These are phyloP conservation scores for Acrocyrtus sp. DNA, from an alignment of 2,888 invertebrate genomes.

Conservation along the genomic window DNA sequence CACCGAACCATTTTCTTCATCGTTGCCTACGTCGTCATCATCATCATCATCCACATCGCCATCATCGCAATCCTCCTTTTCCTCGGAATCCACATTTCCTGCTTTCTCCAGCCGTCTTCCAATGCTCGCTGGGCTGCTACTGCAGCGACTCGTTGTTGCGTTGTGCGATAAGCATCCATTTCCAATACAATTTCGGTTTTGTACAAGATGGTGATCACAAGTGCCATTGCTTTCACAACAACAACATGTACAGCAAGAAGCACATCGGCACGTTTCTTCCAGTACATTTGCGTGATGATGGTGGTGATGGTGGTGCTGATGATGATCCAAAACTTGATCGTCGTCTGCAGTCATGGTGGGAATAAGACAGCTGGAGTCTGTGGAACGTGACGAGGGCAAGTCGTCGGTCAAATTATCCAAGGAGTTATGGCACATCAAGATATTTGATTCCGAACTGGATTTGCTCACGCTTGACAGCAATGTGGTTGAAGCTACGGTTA, in stretches of 20 bases:
- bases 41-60: conserved; percentile 6
- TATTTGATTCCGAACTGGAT: conserved; percentile 63
- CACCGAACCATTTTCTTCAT: conserved; percentile 10
- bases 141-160: background rate
- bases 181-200: conserved; percentile 30
- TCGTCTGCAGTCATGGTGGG: conserved; percentile 44
- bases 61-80: conserved; percentile 15
- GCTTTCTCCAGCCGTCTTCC: conserved; percentile 21
- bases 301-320: conserved; percentile 18
- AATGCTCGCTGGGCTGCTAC: conserved; percentile 24
- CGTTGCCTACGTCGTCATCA: background rate
- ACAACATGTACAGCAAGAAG: conserved; percentile 40
- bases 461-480: conserved; percentile 54
- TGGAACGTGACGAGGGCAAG: conserved; percentile 59
- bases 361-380: conserved; percentile 59
- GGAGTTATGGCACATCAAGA: conserved; percentile 63
- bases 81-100: conserved; percentile 39
- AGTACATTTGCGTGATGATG: conserved; percentile 1
- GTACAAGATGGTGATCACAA: conserved; percentile 34
- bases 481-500: conserved; percentile 15
- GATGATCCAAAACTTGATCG: conserved; percentile 27
- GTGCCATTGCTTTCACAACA: conserved; percentile 40
- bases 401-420: conserved; percentile 61
- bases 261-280: conserved; percentile 13
- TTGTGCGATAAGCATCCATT: conserved; percentile 12